These are phyloP conservation scores for Monoplex corrugatus DNA, from an alignment of 2,888 invertebrate genomes.

Conservation along the genomic window DNA sequence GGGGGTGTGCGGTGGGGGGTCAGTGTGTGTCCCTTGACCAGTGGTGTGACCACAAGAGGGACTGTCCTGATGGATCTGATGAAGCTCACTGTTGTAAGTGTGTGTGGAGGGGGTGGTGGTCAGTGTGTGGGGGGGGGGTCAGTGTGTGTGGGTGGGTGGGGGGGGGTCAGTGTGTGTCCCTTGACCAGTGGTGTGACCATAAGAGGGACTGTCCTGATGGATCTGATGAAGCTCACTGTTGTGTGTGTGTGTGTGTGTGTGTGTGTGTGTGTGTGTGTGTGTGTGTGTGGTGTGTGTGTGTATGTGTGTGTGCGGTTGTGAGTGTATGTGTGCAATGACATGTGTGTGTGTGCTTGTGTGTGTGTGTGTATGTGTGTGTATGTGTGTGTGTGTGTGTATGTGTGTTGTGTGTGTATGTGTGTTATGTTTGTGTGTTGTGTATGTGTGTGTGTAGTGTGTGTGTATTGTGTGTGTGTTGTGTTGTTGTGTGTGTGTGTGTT, in stretches of 20 bases:
- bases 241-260: background rate
- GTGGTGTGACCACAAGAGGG: conserved; percentile 82
- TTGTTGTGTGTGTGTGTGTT: no score
- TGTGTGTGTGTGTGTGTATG: background rate
- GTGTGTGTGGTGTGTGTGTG: conserved; percentile 22
- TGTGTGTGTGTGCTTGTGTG: background rate
- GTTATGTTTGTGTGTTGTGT: no score
- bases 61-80: conserved; percentile 83
- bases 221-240: background rate
- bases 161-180: no score
- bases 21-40: conserved; percentile 80
- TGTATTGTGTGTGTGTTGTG: no score
- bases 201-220: background rate
- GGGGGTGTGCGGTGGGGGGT: conserved; percentile 76
- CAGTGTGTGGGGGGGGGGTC: background rate
- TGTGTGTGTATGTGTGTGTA: background rate
- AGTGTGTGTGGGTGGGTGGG: background rate
- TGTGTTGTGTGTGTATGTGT: no score
- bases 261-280: conserved; percentile 7
- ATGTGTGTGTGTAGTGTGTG: no score
- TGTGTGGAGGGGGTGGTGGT: background rate
- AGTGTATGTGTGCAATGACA: no score
- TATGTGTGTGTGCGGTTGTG: background rate
- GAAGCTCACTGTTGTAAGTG: conserved; percentile 81
- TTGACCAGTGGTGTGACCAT: background rate